Evolutionary conservation across 2,888 invertebrate species (phyloP).

Genomic region (Campoletis raptor): DNA sequence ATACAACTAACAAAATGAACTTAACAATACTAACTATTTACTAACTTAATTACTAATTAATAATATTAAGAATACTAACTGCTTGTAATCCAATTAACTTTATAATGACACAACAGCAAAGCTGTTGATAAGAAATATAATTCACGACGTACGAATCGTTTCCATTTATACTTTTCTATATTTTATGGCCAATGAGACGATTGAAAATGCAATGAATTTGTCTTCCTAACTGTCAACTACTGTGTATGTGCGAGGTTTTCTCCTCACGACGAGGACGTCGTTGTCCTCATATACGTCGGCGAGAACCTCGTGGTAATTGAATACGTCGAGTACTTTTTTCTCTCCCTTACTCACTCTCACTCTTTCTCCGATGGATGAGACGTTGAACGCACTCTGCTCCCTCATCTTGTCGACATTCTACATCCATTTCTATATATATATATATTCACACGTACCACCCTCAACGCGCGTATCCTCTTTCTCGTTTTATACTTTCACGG

Average conservation of each 20-base stretch:
- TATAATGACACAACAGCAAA: slow-evolving; percentile 13
- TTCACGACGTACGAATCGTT: not conserved
- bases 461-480: slow-evolving; percentile 80
- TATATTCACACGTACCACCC: slow-evolving; percentile 34
- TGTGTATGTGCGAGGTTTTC: slow-evolving; percentile 16
- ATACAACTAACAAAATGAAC: slow-evolving; percentile 32
- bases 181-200: not conserved
- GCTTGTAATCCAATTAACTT: not conserved
- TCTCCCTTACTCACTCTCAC: slow-evolving; percentile 27
- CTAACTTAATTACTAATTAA: slow-evolving; percentile 50
- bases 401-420: slow-evolving; percentile 59
- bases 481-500: slow-evolving; percentile 79
- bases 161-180: not conserved
- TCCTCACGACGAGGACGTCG: slow-evolving; percentile 56
- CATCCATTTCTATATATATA: slow-evolving; percentile 14
- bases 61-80: slow-evolving; percentile 41
- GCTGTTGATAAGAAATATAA: not conserved
- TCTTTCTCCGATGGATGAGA: slow-evolving; percentile 46
- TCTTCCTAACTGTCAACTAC: slow-evolving; percentile 7
- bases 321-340: slow-evolving; percentile 72
- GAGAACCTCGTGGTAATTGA: slow-evolving; percentile 66
- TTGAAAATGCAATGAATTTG: slow-evolving; percentile 55
- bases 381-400: slow-evolving; percentile 59
- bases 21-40: slow-evolving; percentile 31
- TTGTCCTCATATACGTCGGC: slow-evolving; percentile 57